Base-by-base conservation (phyloP, 2,113 vertebrate genomes). In the Steatornis caripensis region DNA sequence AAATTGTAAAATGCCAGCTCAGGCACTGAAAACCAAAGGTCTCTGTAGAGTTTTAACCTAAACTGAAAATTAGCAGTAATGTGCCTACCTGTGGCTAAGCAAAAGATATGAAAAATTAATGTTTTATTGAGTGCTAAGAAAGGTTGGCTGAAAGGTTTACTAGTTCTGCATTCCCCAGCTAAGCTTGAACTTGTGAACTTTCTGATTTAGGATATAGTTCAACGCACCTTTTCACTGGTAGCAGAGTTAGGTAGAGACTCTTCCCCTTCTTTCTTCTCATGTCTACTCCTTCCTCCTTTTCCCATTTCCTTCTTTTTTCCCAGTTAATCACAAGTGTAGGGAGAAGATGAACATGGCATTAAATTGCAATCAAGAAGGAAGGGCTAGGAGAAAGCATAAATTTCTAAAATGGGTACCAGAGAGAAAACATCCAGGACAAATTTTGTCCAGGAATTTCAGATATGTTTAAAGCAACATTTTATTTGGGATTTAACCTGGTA, bases 101-200 rank as follows among this genome's bases (percentile, higher is more conserved):
- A 91, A 93, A 95, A 78, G 64, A 87, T 77, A 90, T 60, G 76
- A 94, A 95, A 95, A 96, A 84, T 70, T 89, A 92, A 89, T 81
- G 71, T 77, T 95, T 97, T 95, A 93, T 95, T 92, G 77, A 92
- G 89, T 95, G 93, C 29, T 89, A 94, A 75, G 87, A 95, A 82
- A 92, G 34, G 18, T 11, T 92, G 72, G 46, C 39, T 94, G 84
- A 95, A 94, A 93, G 71, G 37, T 81, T 97, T 77, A 15, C 60
- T 90, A 62, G 86, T 86, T 95, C 64, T 90, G 95, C 51, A 64
- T 89, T 93, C 39, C 27, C 34, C 34, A 75, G 21, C 58, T 89
- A 62, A 84, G 10, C 7, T 4, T 89, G 64, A 92, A 95, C 76
- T 87, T 74, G 17, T 78, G 83, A 95, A 95, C 79, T 72, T 92